Base-by-base conservation (phyloP, 2,113 vertebrate genomes). In the Zosterops pallidus region DNA sequence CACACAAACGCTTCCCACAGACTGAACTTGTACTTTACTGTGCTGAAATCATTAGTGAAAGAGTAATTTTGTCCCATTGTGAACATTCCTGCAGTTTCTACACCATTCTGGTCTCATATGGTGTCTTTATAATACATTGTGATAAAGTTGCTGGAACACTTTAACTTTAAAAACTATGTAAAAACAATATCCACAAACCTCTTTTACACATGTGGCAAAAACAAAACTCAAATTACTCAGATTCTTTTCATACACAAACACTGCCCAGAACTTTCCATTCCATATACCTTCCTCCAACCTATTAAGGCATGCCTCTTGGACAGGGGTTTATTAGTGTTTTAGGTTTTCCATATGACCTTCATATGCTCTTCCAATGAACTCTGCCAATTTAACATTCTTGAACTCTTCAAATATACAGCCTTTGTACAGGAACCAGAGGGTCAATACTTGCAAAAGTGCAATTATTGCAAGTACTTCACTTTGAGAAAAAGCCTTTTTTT, bases 11-110 rank as follows among this genome's bases (percentile, higher is more conserved):
- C 59, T 94, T 93, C 83, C 71, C 47, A 75, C 59, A 94, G 64
- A 49, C 7, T 53, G 71, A 90, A 71, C 25, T 60, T 41, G 50
- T 41, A 77, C 35, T 71, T 68, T 25, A 22, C n/a, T 70, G 29
- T 41, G 67, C 70, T 96, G 50, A 80, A 94, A 75, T 74, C 52
- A 26, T 75, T 60, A 90, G 28, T 22, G 21, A 94, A 93, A 90
- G 79, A 31, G 68, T 14, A 86, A 75, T 90, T 92, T 49, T 94
- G n/a, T 78, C 52, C 81, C 41, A 52, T 12, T 0, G 0, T 57
- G 25, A 64, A 33, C 41, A 49, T 74, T 91, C 65, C 79, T 91
- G 57, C 56, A 60, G 41, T 60, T 95, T 46, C 49, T 74, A 55
- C 49, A 62, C n/a, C 53, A 41, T 50, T 41, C 42, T 49, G 57